Evolutionary conservation across 2,797 vertebrate genomes (phyloP), one percentile per base, ranked within the genome.

Genomic region (Sebastolobus altivelis): DNA sequence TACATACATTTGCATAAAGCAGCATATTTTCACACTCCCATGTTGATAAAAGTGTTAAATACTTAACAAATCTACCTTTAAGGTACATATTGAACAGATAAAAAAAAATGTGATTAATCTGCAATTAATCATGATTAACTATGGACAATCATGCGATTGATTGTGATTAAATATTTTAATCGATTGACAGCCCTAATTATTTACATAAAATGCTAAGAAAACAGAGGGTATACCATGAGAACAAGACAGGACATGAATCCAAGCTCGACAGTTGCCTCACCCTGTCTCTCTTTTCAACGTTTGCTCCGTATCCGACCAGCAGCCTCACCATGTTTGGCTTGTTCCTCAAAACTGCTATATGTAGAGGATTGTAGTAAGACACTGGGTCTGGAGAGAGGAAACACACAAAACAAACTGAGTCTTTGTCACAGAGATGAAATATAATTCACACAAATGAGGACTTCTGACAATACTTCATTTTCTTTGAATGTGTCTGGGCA

Each of bases 361-460:
- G 98, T 54, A 99, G 91, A 0, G 98, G 95, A 0, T 96, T 98
- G 95, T 99, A 99, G 91, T 98, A 99, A 0, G 97, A 98, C 63
- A 99, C 97, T 0, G 98, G 98, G 82, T 99, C 98, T 99, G 88
- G 6, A 82, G 52, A 68, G 54, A 1, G 20, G 13, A 75, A 38
- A 76, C 13, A 77, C 2, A 22, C 12, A 1, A 5, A 33, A 63
- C 22, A 46, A 22, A 29, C 0, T 4, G 1, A 68, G 3, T 52
- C 18, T 46, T 13, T 2, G 16, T 37, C 52, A 37, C 8, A 8
- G 25, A 49, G 4, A 40, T 5, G 2, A 69, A 35, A 49, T 27
- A 12, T 7, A 10, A 68, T 46, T 27, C 16, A 40, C 37, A 33
- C 5, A 35, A 31, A 72, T 35, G 4, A 69, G 52, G 33, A n/a